Evolutionary conservation across 2,797 vertebrate genomes (phyloP).

Genomic region (Gastrophryne carolinensis): DNA sequence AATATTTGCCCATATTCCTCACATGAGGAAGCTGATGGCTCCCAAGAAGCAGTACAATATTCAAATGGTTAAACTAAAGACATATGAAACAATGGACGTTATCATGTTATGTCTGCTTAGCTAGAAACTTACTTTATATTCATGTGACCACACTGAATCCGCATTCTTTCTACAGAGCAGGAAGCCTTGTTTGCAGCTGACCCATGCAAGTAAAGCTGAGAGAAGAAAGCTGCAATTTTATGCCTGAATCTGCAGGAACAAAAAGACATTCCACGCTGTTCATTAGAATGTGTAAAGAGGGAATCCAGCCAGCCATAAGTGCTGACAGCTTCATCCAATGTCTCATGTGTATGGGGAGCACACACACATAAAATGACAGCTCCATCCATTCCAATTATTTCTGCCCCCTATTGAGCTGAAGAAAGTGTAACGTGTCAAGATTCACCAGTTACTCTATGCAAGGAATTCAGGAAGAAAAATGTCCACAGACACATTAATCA

Average conservation of each 20-base stretch:
- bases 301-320: neutral
- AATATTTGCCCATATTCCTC: no score
- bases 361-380: neutral
- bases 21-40: no score
- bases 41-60: no score
- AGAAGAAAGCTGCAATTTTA: slow-evolving; percentile 30
- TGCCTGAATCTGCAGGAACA: neutral
- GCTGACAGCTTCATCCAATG: neutral
- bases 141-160: neutral
- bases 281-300: neutral
- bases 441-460: neutral
- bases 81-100: no score
- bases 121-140: no score
- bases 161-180: neutral
- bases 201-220: neutral
- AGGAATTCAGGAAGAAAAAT: neutral
- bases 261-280: neutral
- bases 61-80: no score
- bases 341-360: slow-evolving; percentile 7
- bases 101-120: no score
- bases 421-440: neutral
- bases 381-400: slow-evolving; percentile 33
- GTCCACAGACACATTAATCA: neutral
- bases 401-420: neutral
- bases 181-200: slow-evolving; percentile 20